Conservation (phyloP, 2,797 vertebrate genomes). For the Taenioides sp. region DNA sequence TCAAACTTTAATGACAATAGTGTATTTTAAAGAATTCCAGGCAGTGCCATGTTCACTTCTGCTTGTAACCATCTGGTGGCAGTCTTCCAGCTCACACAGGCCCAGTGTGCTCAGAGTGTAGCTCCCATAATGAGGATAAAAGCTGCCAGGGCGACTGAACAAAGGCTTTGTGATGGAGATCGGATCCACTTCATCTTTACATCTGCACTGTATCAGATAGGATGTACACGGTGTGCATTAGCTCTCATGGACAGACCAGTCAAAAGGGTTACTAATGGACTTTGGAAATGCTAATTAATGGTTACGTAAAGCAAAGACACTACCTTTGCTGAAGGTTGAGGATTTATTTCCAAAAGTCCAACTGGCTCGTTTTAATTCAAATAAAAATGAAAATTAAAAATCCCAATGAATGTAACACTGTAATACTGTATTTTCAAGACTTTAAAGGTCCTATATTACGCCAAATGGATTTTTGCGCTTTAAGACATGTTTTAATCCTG, state of each 20-base stretch:
- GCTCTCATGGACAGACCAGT: not conserved
- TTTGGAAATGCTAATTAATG: not conserved
- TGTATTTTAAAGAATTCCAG: slow-evolving; percentile 18
- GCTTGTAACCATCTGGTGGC: slow-evolving; percentile 79
- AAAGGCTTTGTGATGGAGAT: slow-evolving; percentile 66
- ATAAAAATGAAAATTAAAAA: not conserved
- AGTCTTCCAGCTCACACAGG: slow-evolving; percentile 75
- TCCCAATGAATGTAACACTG: not conserved
- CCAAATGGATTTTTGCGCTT: too few species aligned
- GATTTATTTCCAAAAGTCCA: not conserved
- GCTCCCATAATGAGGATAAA: slow-evolving; percentile 51
- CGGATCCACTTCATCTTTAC: slow-evolving; percentile 34
- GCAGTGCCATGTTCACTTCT: slow-evolving; percentile 62
- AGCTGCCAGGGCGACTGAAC: slow-evolving; percentile 63
- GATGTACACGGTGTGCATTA: slow-evolving; percentile 7
- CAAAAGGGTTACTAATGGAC: not conserved
- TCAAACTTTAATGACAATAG: too few species aligned
- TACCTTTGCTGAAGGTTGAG: not conserved
- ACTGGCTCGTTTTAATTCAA: not conserved
- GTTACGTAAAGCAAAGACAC: not conserved
- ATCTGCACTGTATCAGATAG: slow-evolving; percentile 12
- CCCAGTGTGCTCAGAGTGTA: slow-evolving; percentile 30
- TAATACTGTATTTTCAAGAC: not conserved
- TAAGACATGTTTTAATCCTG: too few species aligned
- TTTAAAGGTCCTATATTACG: too few species aligned